These are phyloP conservation scores for Dromococcyx pavoninus DNA, from an alignment of 2,797 vertebrate genomes.

Conservation along the genomic window DNA sequence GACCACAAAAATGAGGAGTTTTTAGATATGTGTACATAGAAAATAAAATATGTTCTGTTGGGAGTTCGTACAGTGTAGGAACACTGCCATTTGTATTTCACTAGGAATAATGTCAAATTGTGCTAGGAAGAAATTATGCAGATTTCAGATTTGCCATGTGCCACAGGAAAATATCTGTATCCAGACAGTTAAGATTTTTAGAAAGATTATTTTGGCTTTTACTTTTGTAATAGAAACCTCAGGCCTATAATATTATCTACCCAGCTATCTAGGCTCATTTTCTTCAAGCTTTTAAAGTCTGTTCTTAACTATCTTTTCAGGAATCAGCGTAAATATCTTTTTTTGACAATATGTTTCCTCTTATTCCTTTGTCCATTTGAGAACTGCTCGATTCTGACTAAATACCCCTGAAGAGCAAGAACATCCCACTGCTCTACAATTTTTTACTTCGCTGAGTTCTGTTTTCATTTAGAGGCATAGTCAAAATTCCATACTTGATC, in stretches of 20 bases:
- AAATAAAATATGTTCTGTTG: background rate
- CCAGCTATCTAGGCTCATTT: background rate
- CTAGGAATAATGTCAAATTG: background rate
- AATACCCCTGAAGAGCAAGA: background rate
- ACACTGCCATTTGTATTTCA: background rate
- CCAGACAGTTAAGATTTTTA: background rate
- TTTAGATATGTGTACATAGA: background rate
- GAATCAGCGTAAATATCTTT: background rate
- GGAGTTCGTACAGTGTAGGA: background rate
- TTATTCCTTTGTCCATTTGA: background rate
- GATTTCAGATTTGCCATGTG: background rate
- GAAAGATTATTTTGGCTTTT: background rate
- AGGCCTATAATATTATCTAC: background rate
- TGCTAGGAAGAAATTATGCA: background rate
- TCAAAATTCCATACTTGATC: conserved; percentile 4
- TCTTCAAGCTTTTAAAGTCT: background rate
- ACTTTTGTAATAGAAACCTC: background rate
- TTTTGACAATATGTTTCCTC: background rate
- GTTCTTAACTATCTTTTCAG: background rate
- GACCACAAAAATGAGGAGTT: background rate
- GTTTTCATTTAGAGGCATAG: background rate
- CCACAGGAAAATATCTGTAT: background rate
- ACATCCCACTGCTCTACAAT: background rate
- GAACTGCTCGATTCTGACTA: background rate
- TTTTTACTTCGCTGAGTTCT: background rate